Base-by-base conservation (phyloP, 2,888 invertebrate species). In the Salpingus planirostris region DNA sequence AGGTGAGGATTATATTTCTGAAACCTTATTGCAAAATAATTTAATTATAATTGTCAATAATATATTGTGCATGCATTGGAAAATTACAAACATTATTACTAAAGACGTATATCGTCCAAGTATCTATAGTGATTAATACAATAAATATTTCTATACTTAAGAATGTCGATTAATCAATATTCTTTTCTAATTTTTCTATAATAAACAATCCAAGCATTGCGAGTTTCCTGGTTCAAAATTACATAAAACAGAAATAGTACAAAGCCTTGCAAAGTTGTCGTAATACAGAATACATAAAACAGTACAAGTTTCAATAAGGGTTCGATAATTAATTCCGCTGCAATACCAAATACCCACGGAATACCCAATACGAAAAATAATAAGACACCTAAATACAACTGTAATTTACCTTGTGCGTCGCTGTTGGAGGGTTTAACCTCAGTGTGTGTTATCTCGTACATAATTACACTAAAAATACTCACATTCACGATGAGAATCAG, bases 171-270 rank as follows among this genome's bases (percentile, higher is more conserved):
- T 21, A 4, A 11, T 22, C 7, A 21, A 11, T 22, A 21, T 11
- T 21, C 21, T 13, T 15, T 15, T 27, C 21, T 25, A 14, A 27
- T 27, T 32, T 27, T 31, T 21, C 3, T 12, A 8, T 14, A 15
- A 10, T 24, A 11, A 26, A 12, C 4, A 11, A 67, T 44, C 76
- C 76, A 76, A 28, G 71, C 53, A 31, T 67, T 65, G 22, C 74
- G 65, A 2, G 76, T 75, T 52, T 71, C 71, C 39, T 69, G 68
- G 54, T 77, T 75, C 1, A 74, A 68, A 7, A 75, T 46, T 1
- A 77, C 70, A 47, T 76, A 75, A 58, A 77, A 76, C 26, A 75
- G 29, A 49, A 76, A 76, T 39, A 76, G 53, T n/a, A 76, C 67
- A 38, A 74, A 73, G 0, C 76, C 76, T 57, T 77, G 75, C 33